Base-by-base conservation (phyloP, 2,888 invertebrate genomes). In the Aromia moschata region DNA sequence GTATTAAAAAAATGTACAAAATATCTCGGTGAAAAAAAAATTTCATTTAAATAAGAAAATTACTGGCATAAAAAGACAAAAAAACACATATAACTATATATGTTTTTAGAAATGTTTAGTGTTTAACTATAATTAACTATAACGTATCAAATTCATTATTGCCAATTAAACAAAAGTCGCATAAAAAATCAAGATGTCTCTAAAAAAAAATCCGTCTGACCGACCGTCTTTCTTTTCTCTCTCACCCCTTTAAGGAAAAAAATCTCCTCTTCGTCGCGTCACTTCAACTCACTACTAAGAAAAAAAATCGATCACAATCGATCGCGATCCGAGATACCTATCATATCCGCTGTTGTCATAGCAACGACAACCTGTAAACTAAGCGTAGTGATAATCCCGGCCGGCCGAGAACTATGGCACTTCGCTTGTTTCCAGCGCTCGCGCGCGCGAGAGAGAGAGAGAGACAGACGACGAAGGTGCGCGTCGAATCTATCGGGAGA, bases 291-390 rank as follows among this genome's bases (percentile, higher is more conserved):
- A 9, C 25, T 25, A 25, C 4, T 4, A 9, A 52, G 55, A 58
- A 47, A 51, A 49, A 18, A 44, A 57, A 56, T 18, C 15, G 44
- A 18, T 54, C 47, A 52, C 33, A 33, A 11, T 2, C 33, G 11
- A 10, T 11, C 33, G 11, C 33, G 7, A 33, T 10, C 3, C 33
- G 10, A 33, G n/a, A 7, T 7, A 33, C 10, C 33, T 2, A 7
- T 33, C 33, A 10, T 11, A 3, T 3, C 2, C 11, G 43, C 5
- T 47, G 59, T 57, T 12, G 58, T 43, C 61, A 55, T 57, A 40
- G 45, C 64, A 53, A 62, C 56, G 55, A 40, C 47, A 43, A 17
- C 55, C 57, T 46, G 37, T 40, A 33, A 59, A 64, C 64, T 62
- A 57, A 64, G 53, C 52, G 40, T 12, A 12, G 16, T 51, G 57